Evolutionary conservation across 2,113 vertebrate genomes (phyloP), one percentile per base, ranked within the genome.

Genomic region (Gallinago media): DNA sequence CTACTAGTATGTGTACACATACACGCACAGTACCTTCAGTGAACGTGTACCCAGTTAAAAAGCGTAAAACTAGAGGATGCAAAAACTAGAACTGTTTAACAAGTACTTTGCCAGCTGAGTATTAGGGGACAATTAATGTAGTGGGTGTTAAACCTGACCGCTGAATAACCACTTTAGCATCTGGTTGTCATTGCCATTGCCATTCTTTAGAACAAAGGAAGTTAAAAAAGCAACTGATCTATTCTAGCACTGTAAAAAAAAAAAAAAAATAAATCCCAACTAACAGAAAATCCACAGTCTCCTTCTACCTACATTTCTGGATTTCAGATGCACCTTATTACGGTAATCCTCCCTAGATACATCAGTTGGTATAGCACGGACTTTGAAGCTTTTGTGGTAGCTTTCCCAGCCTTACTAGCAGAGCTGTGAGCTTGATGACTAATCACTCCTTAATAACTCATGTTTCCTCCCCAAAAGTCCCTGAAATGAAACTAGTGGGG

Each of bases 401-500:
- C 82, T 47, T 63, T 84, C 58, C 65, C 74, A 78, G 88, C 38
- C 56, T 74, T 34, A 46, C 70, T 23, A 62, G 27, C 46, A 73
- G 47, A 93, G 36, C 74, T 86, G 82, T 55, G 38, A 88, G 62
- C 68, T 71, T 55, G 73, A 72, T 87, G 89, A 95, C 77, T 88
- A 88, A 96, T 93, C 65, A 50, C 56, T 81, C 42, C 79, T 92
- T 90, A 92, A 55, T 70, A 94, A 77, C 59, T 88, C 49, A 1
- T 47, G 61, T 59, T 93, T 94, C 79, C 52, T 93, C 61, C 71
- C 40, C n/a, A 34, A 11, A 94, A 92, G 25, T 52, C 72, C 42
- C 75, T 67, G 68, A 92, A 92, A 89, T 67, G 27, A 91, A 96
- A 36, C 82, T 44, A 50, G 67, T 27, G 14, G 49, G 36, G 65